Evolutionary conservation across 2,113 vertebrate species (phyloP).

Genomic region (Psilopogon haemacephalus): DNA sequence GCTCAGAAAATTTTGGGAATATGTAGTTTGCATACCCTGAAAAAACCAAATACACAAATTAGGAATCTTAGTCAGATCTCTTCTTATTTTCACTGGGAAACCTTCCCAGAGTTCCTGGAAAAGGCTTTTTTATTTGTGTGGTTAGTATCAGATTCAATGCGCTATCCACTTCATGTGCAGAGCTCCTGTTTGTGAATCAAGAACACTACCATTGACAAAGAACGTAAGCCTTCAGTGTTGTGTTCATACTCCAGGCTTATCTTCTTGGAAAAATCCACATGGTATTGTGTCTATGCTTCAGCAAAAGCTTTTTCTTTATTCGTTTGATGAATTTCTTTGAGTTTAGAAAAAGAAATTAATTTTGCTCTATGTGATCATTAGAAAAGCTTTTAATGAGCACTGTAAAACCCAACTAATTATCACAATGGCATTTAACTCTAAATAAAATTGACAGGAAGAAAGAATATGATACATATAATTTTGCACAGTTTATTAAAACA

Average conservation of each 20-base stretch:
- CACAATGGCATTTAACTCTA: slow-evolving; percentile 83
- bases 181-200: not conserved
- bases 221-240: not conserved
- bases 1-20: not conserved
- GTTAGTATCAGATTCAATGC: not conserved
- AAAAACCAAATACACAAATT: not conserved
- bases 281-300: not conserved
- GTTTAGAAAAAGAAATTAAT: slow-evolving; percentile 75
- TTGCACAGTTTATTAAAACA: slow-evolving; percentile 86
- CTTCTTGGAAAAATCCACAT: not conserved
- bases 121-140: not conserved
- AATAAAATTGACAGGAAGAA: slow-evolving; percentile 91
- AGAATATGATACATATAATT: slow-evolving; percentile 78
- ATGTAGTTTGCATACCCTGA: not conserved
- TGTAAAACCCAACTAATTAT: slow-evolving; percentile 83
- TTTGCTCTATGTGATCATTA: slow-evolving; percentile 74
- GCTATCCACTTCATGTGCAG: not conserved
- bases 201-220: not conserved
- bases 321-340: slow-evolving; percentile 54
- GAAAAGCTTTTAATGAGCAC: slow-evolving; percentile 82
- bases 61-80: not conserved
- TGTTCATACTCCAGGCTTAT: not conserved
- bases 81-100: not conserved
- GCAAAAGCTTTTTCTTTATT: slow-evolving; percentile 63
- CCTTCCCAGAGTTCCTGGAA: not conserved